A percentile compares a stretch with the other conserved stretches of the same genome.
Evolutionary conservation across 2,888 invertebrate genomes (phyloP).

Genomic region (Cybosia mesomella): DNA sequence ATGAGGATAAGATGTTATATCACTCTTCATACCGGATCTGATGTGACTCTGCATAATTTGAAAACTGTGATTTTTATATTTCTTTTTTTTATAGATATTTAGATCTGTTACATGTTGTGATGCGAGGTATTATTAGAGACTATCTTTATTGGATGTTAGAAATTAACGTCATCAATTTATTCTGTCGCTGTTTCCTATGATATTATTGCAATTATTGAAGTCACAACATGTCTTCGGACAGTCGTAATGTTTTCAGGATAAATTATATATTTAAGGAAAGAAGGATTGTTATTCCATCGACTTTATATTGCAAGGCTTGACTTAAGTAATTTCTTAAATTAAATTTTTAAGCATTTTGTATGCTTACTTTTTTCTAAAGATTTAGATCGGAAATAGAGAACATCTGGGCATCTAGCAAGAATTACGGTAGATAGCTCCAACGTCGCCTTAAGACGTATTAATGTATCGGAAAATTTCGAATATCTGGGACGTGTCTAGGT

Average conservation of each 20-base stretch:
- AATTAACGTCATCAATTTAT: constrained; percentile 65
- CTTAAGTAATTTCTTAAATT: no score
- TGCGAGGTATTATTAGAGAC: constrained; percentile 69
- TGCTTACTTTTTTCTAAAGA: no score
- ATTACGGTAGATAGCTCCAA: no score
- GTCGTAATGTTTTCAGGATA: constrained; percentile 71
- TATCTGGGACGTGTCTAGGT: no score
- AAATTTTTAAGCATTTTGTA: no score
- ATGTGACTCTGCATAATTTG: constrained; percentile 86
- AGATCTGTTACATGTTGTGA: constrained; percentile 85
- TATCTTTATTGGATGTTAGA: constrained; percentile 57
- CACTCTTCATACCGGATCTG: constrained; percentile 80
- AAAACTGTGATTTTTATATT: constrained; percentile 87
- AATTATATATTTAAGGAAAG: constrained; percentile 71
- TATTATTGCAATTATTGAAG: constrained; percentile 62
- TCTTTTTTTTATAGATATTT: constrained; percentile 81
- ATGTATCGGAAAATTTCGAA: no score
- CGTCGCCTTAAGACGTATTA: no score
- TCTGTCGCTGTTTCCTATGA: constrained; percentile 61
- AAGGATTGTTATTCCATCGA: constrained; percentile 72
- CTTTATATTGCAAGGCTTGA: constrained; percentile 36
- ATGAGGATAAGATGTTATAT: constrained; percentile 71
- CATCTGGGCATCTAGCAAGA: no score
- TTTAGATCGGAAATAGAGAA: no score
- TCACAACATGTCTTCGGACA: constrained; percentile 80